A percentile compares a stretch with the other conserved stretches of the same genome.
Conservation (phyloP, 2,888 invertebrate species). For the Tanypteryx hageni region DNA sequence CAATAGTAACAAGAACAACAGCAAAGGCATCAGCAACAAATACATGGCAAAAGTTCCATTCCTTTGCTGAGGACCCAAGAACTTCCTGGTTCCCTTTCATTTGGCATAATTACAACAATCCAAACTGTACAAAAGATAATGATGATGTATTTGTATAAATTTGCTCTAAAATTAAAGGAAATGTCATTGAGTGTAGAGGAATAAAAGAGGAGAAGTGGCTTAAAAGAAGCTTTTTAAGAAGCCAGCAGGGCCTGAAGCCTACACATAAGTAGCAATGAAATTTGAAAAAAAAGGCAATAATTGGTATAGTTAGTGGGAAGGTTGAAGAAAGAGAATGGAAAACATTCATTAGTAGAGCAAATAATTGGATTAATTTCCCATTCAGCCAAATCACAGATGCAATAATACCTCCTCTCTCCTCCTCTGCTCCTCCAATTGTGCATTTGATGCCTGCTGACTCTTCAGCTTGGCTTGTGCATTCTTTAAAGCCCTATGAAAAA, state of each 20-base stretch:
- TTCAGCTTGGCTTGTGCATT: constrained; percentile 93
- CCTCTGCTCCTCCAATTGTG: constrained; percentile 78
- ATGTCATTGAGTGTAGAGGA: constrained; percentile 59
- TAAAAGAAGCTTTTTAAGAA: constrained; percentile 97
- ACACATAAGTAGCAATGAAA: constrained; percentile 67
- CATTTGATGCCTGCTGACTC: constrained; percentile 89
- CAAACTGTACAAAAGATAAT: constrained; percentile 63
- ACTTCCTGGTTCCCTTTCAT: constrained; percentile 6
- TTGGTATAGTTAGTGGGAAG: not conserved
- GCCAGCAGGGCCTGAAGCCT: constrained; percentile 92
- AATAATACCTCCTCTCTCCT: constrained; percentile 81
- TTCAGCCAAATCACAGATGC: not conserved
- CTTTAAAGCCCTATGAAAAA: constrained; percentile 86
- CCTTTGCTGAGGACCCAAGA: constrained; percentile 55
- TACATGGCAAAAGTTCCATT: constrained; percentile 59
- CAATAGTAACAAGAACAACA: constrained; percentile 61
- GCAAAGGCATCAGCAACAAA: constrained; percentile 64
- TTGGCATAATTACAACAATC: constrained; percentile 61
- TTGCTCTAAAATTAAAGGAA: constrained; percentile 64
- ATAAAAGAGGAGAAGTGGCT: constrained; percentile 74
- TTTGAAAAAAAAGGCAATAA: constrained; percentile 66
- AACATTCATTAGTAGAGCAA: constrained; percentile 68
- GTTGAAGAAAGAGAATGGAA: constrained; percentile 47
- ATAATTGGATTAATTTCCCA: not conserved
- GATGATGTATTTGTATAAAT: constrained; percentile 63